phyloP scores from a whole-genome alignment of 2,888 invertebrate species.

The Melinaea marsaeus region DNA sequence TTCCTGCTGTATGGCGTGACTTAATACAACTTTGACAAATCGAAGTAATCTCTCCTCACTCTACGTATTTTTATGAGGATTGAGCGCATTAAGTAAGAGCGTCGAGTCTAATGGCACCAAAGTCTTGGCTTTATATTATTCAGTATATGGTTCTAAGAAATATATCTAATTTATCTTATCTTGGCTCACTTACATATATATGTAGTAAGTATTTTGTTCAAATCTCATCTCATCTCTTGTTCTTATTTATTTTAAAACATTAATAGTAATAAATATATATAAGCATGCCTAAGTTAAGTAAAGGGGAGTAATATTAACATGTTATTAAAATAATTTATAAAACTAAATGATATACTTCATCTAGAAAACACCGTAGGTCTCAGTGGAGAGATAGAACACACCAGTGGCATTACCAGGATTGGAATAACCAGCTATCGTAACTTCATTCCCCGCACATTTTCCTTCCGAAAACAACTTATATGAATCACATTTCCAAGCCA shows the following conservation, averaged over 20 bases:
- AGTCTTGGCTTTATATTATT: background rate
- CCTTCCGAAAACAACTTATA: constrained; percentile 57
- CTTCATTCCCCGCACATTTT: constrained; percentile 54
- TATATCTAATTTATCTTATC: background rate
- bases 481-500: constrained; percentile 60
- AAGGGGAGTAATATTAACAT: too few relatives aligned
- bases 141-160: background rate
- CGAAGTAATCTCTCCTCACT: constrained; percentile 6
- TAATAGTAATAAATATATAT: too few relatives aligned
- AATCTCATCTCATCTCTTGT: too few relatives aligned
- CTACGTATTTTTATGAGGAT: constrained; percentile 6
- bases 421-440: constrained; percentile 62
- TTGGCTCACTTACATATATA: background rate
- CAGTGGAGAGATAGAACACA: constrained; percentile 63
- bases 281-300: too few relatives aligned
- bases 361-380: constrained; percentile 44
- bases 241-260: too few relatives aligned
- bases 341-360: constrained; percentile 6
- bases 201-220: too few relatives aligned
- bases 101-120: constrained; percentile 4
- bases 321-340: background rate
- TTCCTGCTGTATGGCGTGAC: too few relatives aligned
- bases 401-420: constrained; percentile 69
- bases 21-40: constrained; percentile 1
- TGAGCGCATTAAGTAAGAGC: constrained; percentile 3